Percentiles rank a stretch among this genome's conserved stretches.
These are phyloP conservation scores for Ceratitis capitata DNA, from an alignment of 1,140 invertebrate species.

Conservation along the genomic window DNA sequence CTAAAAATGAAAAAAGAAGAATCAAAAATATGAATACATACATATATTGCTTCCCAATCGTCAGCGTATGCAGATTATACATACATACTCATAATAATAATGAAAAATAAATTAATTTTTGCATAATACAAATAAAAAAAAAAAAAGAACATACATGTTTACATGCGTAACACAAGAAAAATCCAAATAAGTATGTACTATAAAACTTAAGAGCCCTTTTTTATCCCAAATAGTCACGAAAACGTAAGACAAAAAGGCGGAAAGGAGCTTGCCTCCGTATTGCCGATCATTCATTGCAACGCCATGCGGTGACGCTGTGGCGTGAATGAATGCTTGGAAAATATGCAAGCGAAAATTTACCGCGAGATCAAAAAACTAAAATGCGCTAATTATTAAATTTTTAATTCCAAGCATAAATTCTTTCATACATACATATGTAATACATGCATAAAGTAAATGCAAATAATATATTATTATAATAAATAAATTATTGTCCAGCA, in stretches of 20 bases:
- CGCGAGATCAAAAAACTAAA: slow-evolving; percentile 3
- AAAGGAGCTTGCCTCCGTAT: neutral
- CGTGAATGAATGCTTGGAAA: neutral
- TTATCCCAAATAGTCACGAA: slow-evolving; percentile 34
- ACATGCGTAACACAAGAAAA: slow-evolving; percentile 28
- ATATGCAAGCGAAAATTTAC: neutral
- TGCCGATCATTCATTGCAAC: neutral
- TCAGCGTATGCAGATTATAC: slow-evolving; percentile 14
- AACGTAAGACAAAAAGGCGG: neutral
- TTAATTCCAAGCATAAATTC: neutral
- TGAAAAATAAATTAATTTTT: slow-evolving; percentile 39
- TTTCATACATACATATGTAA: slow-evolving; percentile 12
- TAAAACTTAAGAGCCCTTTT: slow-evolving; percentile 41
- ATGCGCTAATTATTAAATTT: slow-evolving; percentile 15
- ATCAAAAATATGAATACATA: slow-evolving; percentile 28
- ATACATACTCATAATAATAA: neutral
- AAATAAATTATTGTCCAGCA: slow-evolving; percentile 8
- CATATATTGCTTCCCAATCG: slow-evolving; percentile 30
- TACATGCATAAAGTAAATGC: neutral
- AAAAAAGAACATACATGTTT: slow-evolving; percentile 23
- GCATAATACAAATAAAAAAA: slow-evolving; percentile 10
- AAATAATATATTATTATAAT: slow-evolving; percentile 25
- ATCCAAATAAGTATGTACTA: slow-evolving; percentile 19
- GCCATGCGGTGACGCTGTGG: neutral
- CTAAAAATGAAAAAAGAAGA: neutral